Evolutionary conservation across 2,888 invertebrate genomes (phyloP).

Genomic region (Dolichomitus sp.): DNA sequence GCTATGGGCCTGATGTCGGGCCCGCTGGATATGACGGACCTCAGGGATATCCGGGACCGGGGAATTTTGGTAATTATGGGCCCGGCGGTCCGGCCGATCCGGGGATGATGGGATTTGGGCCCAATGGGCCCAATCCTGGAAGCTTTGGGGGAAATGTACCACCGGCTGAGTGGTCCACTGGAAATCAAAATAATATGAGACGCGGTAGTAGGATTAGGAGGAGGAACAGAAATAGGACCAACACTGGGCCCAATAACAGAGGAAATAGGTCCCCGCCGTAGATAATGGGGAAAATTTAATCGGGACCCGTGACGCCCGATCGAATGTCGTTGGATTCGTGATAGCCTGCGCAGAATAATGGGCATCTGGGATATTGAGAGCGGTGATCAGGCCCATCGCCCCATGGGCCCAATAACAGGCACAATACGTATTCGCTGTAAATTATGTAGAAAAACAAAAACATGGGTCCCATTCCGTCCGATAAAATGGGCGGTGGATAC

Average conservation of each 20-base stretch:
- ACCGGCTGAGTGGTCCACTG: constrained; percentile 78
- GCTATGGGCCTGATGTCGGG: constrained; percentile 77
- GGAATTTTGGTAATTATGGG: constrained; percentile 70
- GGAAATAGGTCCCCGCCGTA: constrained; percentile 76
- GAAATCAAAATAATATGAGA: constrained; percentile 71
- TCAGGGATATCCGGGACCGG: constrained; percentile 65
- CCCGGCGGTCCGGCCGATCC: constrained; percentile 72
- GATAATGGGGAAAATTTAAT: background rate
- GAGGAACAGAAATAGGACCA: constrained; percentile 80
- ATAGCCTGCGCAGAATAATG: no score
- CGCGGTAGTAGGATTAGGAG: constrained; percentile 78
- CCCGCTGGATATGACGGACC: constrained; percentile 76
- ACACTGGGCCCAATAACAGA: constrained; percentile 75
- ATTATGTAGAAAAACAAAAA: no score
- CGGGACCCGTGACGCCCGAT: no score
- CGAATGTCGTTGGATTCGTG: no score
- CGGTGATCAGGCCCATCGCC: no score
- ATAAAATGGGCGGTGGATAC: no score
- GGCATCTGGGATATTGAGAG: no score
- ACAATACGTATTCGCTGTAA: no score
- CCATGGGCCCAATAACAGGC: no score
- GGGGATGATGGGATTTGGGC: constrained; percentile 72
- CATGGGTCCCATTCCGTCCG: no score
- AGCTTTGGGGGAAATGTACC: constrained; percentile 76
- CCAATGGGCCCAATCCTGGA: constrained; percentile 74